Percentiles rank a stretch among this genome's conserved stretches.
phyloP scores from a whole-genome alignment of 1,140 invertebrate species.

The Subanguina moxae region DNA sequence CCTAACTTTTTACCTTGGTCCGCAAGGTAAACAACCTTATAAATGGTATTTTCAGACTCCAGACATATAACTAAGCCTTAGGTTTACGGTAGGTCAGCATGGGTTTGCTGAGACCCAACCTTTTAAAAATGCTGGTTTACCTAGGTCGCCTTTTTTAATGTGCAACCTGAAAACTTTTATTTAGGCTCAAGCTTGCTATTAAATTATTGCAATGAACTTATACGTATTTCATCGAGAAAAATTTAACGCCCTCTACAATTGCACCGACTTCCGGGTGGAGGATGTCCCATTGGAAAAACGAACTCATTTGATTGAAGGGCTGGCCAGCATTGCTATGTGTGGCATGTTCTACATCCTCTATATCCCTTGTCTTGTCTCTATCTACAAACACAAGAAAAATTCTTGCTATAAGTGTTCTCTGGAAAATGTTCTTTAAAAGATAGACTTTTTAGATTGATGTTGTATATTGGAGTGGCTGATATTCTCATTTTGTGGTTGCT shows the following conservation, averaged over 20 bases:
- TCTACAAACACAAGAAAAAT: constrained; percentile 22
- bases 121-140: too few species aligned
- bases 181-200: too few species aligned
- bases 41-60: too few species aligned
- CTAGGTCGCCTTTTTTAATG: too few species aligned
- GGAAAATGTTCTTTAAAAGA: too few species aligned
- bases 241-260: constrained; percentile 20
- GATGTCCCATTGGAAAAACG: constrained; percentile 8
- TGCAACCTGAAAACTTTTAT: too few species aligned
- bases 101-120: too few species aligned
- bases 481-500: constrained; percentile 20
- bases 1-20: too few species aligned
- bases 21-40: too few species aligned
- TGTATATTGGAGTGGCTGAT: constrained; percentile 29
- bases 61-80: too few species aligned
- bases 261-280: constrained; percentile 15
- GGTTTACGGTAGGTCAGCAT: too few species aligned
- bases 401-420: constrained; percentile 16
- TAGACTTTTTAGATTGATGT: constrained; percentile 21
- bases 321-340: neutral
- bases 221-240: constrained; percentile 8
- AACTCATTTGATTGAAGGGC: constrained; percentile 11
- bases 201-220: neutral
- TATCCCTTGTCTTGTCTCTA: constrained; percentile 22
- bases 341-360: constrained; percentile 23